A percentile compares a stretch with the other conserved stretches of the same genome.
phyloP scores from a whole-genome alignment of 2,113 vertebrate species.

The Tylochromis polylepis region DNA sequence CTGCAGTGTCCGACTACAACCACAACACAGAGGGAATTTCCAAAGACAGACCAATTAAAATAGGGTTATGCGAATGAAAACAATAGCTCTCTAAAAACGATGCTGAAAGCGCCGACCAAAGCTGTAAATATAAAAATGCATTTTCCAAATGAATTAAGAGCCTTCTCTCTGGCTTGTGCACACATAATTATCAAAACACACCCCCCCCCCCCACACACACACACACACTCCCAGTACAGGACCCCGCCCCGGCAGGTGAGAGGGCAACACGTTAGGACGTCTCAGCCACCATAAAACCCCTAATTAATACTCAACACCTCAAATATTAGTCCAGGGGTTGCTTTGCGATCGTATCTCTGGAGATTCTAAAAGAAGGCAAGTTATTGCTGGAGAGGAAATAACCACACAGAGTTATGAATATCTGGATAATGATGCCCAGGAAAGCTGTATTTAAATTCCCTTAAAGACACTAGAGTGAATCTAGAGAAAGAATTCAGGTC shows the following conservation, averaged over 20 bases:
- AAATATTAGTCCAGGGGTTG: background rate
- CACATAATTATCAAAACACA: conserved; percentile 43
- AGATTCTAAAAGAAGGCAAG: background rate
- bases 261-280: conserved; percentile 27
- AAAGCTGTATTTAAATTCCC: background rate
- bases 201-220: background rate
- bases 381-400: background rate
- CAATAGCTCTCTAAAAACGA: conserved; percentile 46
- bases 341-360: background rate
- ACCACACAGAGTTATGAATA: background rate
- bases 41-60: conserved; percentile 62
- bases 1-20: conserved; percentile 43
- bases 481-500: background rate
- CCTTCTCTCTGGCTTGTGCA: conserved; percentile 7
- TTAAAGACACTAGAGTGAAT: background rate
- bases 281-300: conserved; percentile 31
- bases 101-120: background rate
- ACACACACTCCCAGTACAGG: conserved; percentile 8
- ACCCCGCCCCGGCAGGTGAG: conserved; percentile 30
- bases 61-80: conserved; percentile 39
- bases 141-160: conserved; percentile 13
- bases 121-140: background rate
- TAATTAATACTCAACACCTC: conserved; percentile 33
- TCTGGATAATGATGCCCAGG: background rate
- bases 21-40: conserved; percentile 56